Percentiles rank a stretch among this genome's conserved stretches.
These are phyloP conservation scores for Mantis religiosa DNA, from an alignment of 2,888 invertebrate genomes.

Conservation along the genomic window DNA sequence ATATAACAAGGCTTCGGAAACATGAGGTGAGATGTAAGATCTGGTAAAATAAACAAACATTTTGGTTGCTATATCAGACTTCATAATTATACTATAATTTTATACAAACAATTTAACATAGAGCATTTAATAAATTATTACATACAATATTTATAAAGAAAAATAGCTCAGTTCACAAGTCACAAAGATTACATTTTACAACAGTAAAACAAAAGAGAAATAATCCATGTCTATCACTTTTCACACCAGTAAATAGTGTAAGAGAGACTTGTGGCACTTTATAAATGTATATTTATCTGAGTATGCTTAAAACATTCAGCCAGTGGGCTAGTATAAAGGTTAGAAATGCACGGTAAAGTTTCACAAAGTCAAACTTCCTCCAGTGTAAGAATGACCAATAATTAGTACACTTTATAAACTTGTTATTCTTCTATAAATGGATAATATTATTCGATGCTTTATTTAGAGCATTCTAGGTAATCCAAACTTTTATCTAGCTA, in stretches of 20 bases:
- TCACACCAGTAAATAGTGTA: not conserved
- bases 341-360: not conserved
- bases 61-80: not conserved
- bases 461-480: not conserved
- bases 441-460: not conserved
- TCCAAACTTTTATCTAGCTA: not conserved
- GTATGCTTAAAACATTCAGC: not conserved
- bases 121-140: conserved; percentile 11
- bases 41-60: not conserved
- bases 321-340: not conserved
- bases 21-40: not conserved
- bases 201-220: conserved; percentile 2
- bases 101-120: conserved; percentile 12
- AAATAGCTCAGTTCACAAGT: not conserved
- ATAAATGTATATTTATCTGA: not conserved
- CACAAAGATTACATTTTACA: conserved; percentile 12
- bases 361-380: not conserved
- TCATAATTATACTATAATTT: not conserved
- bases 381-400: not conserved
- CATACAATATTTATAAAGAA: conserved; percentile 7
- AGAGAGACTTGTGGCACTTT: not conserved
- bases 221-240: not conserved
- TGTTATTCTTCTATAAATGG: not conserved
- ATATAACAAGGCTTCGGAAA: not conserved
- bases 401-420: not conserved